Conservation (phyloP, 2,888 invertebrate species). For the Amorpha juglandis region DNA sequence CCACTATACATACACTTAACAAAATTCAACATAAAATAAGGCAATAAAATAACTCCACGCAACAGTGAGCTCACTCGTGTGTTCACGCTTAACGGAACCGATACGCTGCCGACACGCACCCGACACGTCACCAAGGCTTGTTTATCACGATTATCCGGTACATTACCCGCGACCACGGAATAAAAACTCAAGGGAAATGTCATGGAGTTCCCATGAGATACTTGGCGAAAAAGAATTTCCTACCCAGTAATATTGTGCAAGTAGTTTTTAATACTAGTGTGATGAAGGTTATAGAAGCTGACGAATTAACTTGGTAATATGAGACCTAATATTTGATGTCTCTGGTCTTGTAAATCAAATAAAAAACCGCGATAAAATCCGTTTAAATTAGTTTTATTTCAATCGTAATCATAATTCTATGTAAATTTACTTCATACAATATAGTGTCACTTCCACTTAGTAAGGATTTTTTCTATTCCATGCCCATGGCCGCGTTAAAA, state of each 20-base stretch:
- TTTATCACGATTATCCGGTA: constrained; percentile 51
- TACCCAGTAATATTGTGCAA: no score
- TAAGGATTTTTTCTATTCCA: not conserved
- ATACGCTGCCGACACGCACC: not conserved
- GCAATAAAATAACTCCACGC: constrained; percentile 8
- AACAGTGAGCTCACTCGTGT: constrained; percentile 17
- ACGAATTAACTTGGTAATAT: no score
- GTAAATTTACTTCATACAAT: no score
- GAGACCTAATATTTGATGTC: no score
- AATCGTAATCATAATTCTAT: no score
- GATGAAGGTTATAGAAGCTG: no score
- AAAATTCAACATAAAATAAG: not conserved
- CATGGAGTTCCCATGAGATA: not conserved
- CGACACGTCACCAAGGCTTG: constrained; percentile 37
- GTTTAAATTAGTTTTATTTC: no score
- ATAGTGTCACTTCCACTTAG: constrained; percentile 1
- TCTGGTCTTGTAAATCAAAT: no score
- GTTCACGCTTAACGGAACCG: constrained; percentile 3
- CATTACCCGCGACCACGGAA: constrained; percentile 44
- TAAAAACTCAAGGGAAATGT: constrained; percentile 32
- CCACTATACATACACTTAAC: not conserved
- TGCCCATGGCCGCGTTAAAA: constrained; percentile 40
- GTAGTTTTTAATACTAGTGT: no score
- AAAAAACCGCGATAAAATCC: no score
- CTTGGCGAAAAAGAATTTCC: no score